These are phyloP conservation scores for Bembecia ichneumoniformis DNA, from an alignment of 2,888 invertebrate species.

Conservation along the genomic window DNA sequence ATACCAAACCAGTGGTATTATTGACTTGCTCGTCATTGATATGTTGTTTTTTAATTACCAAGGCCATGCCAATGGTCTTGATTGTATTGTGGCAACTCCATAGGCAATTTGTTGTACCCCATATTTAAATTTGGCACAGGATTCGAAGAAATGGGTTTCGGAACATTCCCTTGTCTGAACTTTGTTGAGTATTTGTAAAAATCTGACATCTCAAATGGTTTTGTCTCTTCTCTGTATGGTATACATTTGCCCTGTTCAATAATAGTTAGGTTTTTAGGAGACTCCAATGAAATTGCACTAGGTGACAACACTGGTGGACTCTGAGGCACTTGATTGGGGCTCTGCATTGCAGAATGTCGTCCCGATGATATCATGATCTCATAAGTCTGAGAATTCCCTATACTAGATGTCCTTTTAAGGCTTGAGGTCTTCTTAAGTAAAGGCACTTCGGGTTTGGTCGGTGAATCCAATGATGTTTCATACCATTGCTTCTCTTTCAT, in stretches of 20 bases:
- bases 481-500: constrained; percentile 78
- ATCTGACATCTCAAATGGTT: constrained; percentile 98
- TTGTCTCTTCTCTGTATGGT: constrained; percentile 93
- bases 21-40: no score
- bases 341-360: constrained; percentile 58
- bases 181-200: constrained; percentile 98
- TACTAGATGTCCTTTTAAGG: constrained; percentile 69
- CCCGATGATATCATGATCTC: constrained; percentile 59
- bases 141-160: constrained; percentile 33
- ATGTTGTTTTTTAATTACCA: constrained; percentile 24
- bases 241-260: constrained; percentile 92
- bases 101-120: constrained; percentile 52
- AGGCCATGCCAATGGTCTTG: constrained; percentile 60
- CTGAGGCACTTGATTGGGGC: constrained; percentile 46
- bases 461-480: constrained; percentile 77
- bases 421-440: constrained; percentile 55
- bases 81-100: constrained; percentile 54
- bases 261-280: constrained; percentile 86
- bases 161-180: constrained; percentile 76
- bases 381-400: constrained; percentile 65
- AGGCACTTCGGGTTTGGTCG: constrained; percentile 46
- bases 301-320: constrained; percentile 55
- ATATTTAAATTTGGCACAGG: constrained; percentile 32
- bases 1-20: no score
- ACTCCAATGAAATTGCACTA: constrained; percentile 76